Evolutionary conservation across 2,797 vertebrate genomes (phyloP), one percentile per base, ranked within the genome.

Genomic region (Odontamblyopus rebecca): DNA sequence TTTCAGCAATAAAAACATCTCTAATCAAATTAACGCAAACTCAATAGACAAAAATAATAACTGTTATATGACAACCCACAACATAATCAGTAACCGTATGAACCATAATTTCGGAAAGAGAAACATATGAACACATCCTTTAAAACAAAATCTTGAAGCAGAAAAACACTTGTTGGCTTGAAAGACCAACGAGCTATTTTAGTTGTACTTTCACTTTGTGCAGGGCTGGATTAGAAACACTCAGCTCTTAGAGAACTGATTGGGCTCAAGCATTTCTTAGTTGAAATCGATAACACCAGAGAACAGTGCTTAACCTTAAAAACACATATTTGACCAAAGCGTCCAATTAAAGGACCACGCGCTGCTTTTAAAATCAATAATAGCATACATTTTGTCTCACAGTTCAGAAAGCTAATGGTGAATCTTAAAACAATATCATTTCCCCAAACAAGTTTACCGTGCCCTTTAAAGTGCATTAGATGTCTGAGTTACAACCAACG

Each of bases 241-340:
- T 6, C 41, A 19, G 23, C n/a, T 29, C 6, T 61, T 72, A 35
- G 35, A 56, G 19, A 12, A 3, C 30, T 61, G 32, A 32, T 16
- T 26, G 15, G 41, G 50, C 41, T 35, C 62, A 23, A 69, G 63
- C 23, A 16, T 30, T 27, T 56, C 27, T 27, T n/a, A 9, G 16
- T 57, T 71, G 27, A 32, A 70, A 73, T 66, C 16, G 23, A 19
- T 54, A 26, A 16, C 53, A 61, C 72, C 66, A 29, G 77, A 29
- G 51, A 74, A 44, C 67, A 62, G 35, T 63, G 69, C 59, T 32
- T 67, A 16, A 76, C 71, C 61, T 73, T 70, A 53, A 67, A 70
- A 66, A 64, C 5, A 56, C 61, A 62, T 27, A 73, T 77, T 72
- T 68, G 61, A 68, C 54, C 61, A 68, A 76, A 57, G 2, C 4